These are phyloP conservation scores for Falcaria lacertinaria DNA, from an alignment of 2,888 invertebrate species.

Conservation along the genomic window DNA sequence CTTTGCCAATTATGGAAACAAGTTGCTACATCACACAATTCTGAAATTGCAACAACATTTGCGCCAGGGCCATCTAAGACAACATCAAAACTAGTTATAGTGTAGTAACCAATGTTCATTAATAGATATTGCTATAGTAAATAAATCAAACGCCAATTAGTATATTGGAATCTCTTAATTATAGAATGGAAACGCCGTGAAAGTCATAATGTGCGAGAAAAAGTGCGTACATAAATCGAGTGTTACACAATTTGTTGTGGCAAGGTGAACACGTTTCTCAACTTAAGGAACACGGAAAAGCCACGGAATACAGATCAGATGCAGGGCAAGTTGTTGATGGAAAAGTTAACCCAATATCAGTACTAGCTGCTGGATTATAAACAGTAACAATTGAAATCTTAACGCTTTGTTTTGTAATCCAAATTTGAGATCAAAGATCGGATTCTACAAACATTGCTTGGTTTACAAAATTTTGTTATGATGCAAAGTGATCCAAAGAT, in stretches of 20 bases:
- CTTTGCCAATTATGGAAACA: slow-evolving; percentile 3
- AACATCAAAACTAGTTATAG: neutral
- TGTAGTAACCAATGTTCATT: too few species aligned
- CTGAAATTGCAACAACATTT: neutral
- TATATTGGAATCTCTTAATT: neutral
- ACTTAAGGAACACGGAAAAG: slow-evolving; percentile 18
- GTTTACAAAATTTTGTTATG: neutral
- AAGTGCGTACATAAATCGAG: slow-evolving; percentile 11
- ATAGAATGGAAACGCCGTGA: neutral
- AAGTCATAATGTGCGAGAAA: slow-evolving; percentile 9
- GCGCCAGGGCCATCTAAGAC: neutral
- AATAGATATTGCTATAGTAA: neutral
- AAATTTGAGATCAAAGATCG: neutral
- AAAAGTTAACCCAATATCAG: neutral
- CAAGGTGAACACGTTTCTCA: slow-evolving; percentile 19
- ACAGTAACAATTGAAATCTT: neutral
- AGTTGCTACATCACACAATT: neutral
- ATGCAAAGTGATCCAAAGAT: neutral
- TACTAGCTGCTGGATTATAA: neutral
- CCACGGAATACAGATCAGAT: slow-evolving; percentile 8
- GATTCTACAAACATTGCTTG: neutral
- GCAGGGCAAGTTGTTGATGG: neutral
- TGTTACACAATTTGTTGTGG: slow-evolving; percentile 15
- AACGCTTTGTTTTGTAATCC: neutral
- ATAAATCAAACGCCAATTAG: neutral